Conservation (phyloP, 2,888 invertebrate genomes). For the Ceriagrion tenellum region DNA sequence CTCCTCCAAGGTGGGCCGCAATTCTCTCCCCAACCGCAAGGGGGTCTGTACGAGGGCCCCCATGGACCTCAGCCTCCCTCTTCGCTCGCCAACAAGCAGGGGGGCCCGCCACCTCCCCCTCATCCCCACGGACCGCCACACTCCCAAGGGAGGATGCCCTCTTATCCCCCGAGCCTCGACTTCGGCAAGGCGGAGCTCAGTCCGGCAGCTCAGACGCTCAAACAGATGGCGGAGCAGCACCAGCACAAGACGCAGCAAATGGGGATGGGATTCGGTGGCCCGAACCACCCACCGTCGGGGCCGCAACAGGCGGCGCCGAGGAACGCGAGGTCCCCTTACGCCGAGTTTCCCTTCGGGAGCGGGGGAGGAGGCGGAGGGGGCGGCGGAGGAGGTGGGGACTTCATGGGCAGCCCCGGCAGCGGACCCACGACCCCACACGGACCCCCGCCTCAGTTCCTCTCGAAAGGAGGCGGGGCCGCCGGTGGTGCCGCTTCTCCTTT, state of each 20-base stretch:
- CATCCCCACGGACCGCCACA: slow-evolving; percentile 36
- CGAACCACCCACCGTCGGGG: slow-evolving; percentile 77
- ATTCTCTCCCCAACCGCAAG: slow-evolving; percentile 77
- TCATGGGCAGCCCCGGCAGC: slow-evolving; percentile 59
- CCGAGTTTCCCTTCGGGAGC: slow-evolving; percentile 82
- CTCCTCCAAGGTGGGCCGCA: slow-evolving; percentile 78
- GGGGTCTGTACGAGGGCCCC: slow-evolving; percentile 41
- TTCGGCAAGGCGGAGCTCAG: slow-evolving; percentile 86
- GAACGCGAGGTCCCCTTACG: slow-evolving; percentile 81
- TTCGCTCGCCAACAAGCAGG: slow-evolving; percentile 43
- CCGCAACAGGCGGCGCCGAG: slow-evolving; percentile 74
- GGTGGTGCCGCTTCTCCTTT: slow-evolving; percentile 73
- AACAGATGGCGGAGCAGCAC: slow-evolving; percentile 98
- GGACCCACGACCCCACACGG: slow-evolving; percentile 64
- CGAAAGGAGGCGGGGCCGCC: slow-evolving; percentile 67
- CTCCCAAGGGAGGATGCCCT: slow-evolving; percentile 69
- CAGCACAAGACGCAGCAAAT: slow-evolving; percentile 89
- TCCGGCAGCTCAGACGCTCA: slow-evolving; percentile 95
- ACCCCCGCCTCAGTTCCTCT: slow-evolving; percentile 70
- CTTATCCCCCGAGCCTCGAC: slow-evolving; percentile 73
- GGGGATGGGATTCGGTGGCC: slow-evolving; percentile 80
- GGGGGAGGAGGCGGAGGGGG: slow-evolving; percentile 79
- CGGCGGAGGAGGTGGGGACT: slow-evolving; percentile 75
- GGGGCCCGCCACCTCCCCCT: slow-evolving; percentile 41
- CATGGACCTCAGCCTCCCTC: slow-evolving; percentile 51